These are phyloP conservation scores for Battus philenor DNA, from an alignment of 1,140 invertebrate genomes.

Conservation along the genomic window DNA sequence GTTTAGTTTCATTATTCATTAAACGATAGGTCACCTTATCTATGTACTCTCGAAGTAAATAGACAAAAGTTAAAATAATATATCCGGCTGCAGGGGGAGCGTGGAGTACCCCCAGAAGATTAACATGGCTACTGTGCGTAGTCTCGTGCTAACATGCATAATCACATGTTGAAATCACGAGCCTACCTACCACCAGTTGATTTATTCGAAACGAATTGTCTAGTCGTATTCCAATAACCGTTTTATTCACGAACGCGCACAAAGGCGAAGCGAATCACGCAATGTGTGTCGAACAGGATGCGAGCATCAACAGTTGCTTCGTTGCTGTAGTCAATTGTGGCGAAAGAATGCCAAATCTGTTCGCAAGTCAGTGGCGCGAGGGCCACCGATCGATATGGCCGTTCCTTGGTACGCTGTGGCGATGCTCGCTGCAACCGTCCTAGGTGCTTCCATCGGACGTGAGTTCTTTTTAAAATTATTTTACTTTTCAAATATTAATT, in stretches of 20 bases:
- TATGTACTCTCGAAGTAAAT: too few relatives aligned
- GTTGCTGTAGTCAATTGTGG: slow-evolving; percentile 50
- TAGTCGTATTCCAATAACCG: slow-evolving; percentile 19
- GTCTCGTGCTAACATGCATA: neutral
- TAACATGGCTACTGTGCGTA: neutral
- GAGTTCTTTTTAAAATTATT: too few relatives aligned
- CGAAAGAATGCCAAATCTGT: slow-evolving; percentile 55
- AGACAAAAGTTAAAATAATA: neutral
- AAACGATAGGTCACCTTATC: too few relatives aligned
- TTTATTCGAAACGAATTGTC: neutral
- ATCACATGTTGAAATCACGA: neutral
- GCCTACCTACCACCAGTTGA: neutral
- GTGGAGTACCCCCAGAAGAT: neutral
- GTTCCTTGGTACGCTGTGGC: slow-evolving; percentile 52
- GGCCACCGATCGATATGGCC: slow-evolving; percentile 53
- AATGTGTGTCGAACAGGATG: slow-evolving; percentile 24
- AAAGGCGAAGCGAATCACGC: slow-evolving; percentile 10
- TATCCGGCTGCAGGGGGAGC: neutral
- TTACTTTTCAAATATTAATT: too few relatives aligned
- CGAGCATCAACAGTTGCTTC: slow-evolving; percentile 25
- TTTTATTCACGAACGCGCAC: slow-evolving; percentile 25
- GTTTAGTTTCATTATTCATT: too few relatives aligned
- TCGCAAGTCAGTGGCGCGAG: slow-evolving; percentile 52
- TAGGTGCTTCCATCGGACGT: slow-evolving; percentile 61
- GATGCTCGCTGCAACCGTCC: slow-evolving; percentile 49